Evolutionary conservation across 2,113 vertebrate species (phyloP), one percentile per base, ranked within the genome.

Genomic region (Callocephalon fimbriatum): DNA sequence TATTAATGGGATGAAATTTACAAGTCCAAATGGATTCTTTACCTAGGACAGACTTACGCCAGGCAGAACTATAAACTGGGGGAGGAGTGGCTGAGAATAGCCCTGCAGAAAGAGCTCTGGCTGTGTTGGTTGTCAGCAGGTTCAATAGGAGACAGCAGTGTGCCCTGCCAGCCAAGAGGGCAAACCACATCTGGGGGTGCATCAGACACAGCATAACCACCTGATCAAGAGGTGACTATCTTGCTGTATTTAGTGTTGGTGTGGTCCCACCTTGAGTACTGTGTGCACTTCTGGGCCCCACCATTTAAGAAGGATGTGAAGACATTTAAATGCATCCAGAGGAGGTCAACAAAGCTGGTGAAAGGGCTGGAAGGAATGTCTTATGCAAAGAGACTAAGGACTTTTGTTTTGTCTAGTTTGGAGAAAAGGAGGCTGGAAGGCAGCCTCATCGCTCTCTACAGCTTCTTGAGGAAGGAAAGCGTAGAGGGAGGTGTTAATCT

Each of bases 181-280:
- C 13, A 78, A 70, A 61, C 8, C 4, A 1, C 7, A 26, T 31
- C 54, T 29, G 9, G 38, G 12, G 29, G 26, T 59, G 11, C 48
- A 23, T 29, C 44, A 73, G 68, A 59, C 13, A 44, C n/a, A 68
- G n/a, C 5, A 7, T 2, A 16, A 10, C 3, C 50, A 87, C 7
- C 10, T 3, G 1, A 8, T 27, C 13, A 59, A 27, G 44, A 6
- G 12, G 3, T 2, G 6, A 31, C 32, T 45, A 8, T 61, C 50
- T 38, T 0, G 0, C 35, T 61, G 7, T 23, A 18, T 10, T 23
- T 19, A 20, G 29, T 2, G 2, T 12, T 53, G 32, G 5, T 70
- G 27, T 5, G 4, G 25, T 31, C 25, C 74, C 22, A 56, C 3
- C 15, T 35, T 19, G 10, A 54, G 2, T 8, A 14, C 1, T 9